Percentiles rank a stretch among this genome's conserved stretches.
These are phyloP conservation scores for Sinonovacula constricta DNA, from an alignment of 1,140 invertebrate species.

Conservation along the genomic window DNA sequence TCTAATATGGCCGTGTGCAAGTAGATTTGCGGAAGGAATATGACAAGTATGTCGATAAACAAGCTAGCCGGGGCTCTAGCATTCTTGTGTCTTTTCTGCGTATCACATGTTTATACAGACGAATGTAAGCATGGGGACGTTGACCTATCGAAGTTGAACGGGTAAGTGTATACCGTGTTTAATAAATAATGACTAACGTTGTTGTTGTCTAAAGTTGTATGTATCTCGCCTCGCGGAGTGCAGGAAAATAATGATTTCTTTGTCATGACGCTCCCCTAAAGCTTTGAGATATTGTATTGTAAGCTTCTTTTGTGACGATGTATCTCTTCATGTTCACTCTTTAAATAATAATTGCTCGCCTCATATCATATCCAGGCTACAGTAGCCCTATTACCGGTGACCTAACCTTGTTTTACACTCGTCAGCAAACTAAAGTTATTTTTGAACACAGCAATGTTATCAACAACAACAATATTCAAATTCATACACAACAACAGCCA, in stretches of 20 bases:
- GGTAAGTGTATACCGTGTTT: background rate
- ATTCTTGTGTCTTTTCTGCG: background rate
- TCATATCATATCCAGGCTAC: too few relatives aligned
- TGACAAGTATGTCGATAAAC: background rate
- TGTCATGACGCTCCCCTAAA: background rate
- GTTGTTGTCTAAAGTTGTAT: background rate
- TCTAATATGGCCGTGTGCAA: background rate
- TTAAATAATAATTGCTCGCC: too few relatives aligned
- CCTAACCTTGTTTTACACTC: too few relatives aligned
- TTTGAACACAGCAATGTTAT: too few relatives aligned
- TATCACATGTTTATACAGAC: background rate
- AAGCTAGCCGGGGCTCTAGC: background rate
- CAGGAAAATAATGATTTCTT: background rate
- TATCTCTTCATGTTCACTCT: background rate
- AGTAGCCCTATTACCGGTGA: too few relatives aligned
- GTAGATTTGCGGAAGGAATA: background rate
- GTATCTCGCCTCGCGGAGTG: background rate
- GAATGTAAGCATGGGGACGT: constrained; percentile 1
- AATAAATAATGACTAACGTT: background rate
- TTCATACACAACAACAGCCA: too few relatives aligned
- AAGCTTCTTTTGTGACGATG: background rate
- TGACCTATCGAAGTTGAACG: background rate
- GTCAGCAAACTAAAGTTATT: too few relatives aligned
- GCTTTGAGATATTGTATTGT: background rate
- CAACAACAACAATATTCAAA: too few relatives aligned